A percentile compares a stretch with the other conserved stretches of the same genome.
phyloP scores from a whole-genome alignment of 2,113 vertebrate genomes.

The Porphyrio hochstetteri region DNA sequence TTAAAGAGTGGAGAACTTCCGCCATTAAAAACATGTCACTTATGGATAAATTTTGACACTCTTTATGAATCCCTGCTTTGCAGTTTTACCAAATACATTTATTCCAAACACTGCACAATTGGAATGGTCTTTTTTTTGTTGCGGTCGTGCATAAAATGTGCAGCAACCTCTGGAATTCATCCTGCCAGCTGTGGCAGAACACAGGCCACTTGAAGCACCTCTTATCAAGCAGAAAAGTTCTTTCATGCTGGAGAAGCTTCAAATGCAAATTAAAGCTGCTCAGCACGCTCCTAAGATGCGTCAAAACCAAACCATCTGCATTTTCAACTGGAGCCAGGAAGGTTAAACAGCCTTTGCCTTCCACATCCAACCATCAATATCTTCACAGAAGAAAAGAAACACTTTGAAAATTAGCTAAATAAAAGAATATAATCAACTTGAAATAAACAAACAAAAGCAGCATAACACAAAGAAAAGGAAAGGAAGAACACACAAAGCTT shows the following conservation, averaged over 20 bases:
- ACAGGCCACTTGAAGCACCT: not conserved
- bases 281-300: not conserved
- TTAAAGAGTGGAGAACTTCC: not conserved
- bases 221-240: conserved; percentile 15
- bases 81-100: not conserved
- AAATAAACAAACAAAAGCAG: conserved; percentile 10
- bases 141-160: not conserved
- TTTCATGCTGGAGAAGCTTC: not conserved
- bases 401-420: not conserved
- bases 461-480: not conserved
- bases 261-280: conserved; percentile 18
- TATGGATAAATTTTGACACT: not conserved
- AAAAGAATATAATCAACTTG: not conserved
- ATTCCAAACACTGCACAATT: not conserved
- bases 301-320: not conserved
- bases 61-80: not conserved
- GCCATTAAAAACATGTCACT: not conserved
- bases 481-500: not conserved
- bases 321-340: not conserved
- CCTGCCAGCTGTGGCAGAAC: not conserved
- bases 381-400: not conserved
- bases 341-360: not conserved
- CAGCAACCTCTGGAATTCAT: not conserved
- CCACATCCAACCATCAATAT: not conserved
- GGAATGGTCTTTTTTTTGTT: not conserved